Evolutionary conservation across 37 sponge, comb jelly and placozoan genomes (phyloP), one percentile per base, ranked within the genome.

Genomic region (Chondrilla cf. caribensis): DNA sequence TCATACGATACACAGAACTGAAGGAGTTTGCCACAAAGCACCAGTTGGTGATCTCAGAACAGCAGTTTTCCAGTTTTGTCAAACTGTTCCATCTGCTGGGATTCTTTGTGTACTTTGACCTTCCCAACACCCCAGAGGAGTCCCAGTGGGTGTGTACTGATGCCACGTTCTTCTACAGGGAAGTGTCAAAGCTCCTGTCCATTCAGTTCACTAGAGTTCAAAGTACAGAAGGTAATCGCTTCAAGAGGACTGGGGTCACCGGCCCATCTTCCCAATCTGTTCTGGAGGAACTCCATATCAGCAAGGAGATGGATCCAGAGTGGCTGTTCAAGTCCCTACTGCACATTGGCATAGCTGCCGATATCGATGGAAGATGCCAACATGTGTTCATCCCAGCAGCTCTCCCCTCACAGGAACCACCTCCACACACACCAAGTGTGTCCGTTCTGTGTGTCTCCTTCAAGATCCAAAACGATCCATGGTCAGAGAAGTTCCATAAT

Each of bases 81-180:
- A 18, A 42, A 24, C 43, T 73, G 76, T 73, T 73, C 44, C 17
- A 15, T 38, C 2, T 73, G 42, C 44, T 73, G 0, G 76, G 76
- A 22, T 42, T 73, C 24, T 40, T 39, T 39, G 42, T 14, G 24
- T 73, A 39, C 76, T 73, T 43, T 6, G 43, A 73, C 1, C 43
- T 73, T 4, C 38, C 31, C 21, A n/a, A 17, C 2, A 21, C 41
- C 41, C 41, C 76, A 43, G 41, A 39, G 1, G 76, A 39, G 19
- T n/a, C 41, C 41, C 2, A 73, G n/a, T 73, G 41, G 24, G 44
- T 73, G 38, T 73, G 76, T 38, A 73, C 76, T n/a, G 76, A 73
- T 38, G 41, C 24, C 24, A 39, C 41, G 2, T 5, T 73, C 8
- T 73, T 73, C 44, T 9, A 36, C 19, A 73, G 24, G 76, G 76